A percentile compares a stretch with the other conserved stretches of the same genome.
Evolutionary conservation across 2,888 invertebrate species (phyloP).

Genomic region (Eupithecia inturbata): DNA sequence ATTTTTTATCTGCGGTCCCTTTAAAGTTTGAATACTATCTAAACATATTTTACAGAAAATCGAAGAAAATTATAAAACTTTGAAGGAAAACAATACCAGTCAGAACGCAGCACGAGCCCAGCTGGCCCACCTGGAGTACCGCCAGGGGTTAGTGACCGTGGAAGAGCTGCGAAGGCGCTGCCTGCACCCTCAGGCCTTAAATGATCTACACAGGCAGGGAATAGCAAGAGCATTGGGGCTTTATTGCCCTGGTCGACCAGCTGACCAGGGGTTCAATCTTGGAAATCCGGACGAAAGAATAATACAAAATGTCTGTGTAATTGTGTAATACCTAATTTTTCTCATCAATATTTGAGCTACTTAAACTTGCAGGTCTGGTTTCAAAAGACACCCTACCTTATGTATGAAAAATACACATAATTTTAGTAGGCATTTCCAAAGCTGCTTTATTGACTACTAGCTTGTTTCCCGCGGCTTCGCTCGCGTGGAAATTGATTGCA

Average conservation of each 20-base stretch:
- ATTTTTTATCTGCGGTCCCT: not conserved
- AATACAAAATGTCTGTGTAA: conserved; percentile 24
- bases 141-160: conserved; percentile 22
- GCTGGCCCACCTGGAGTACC: conserved; percentile 30
- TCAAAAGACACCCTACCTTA: not conserved
- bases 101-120: conserved; percentile 32
- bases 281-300: conserved; percentile 23
- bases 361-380: not conserved
- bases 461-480: no score
- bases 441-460: no score
- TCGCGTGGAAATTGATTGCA: no score
- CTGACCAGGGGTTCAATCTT: conserved; percentile 8
- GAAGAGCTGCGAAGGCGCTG: conserved; percentile 28
- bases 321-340: not conserved
- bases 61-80: not conserved
- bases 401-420: no score
- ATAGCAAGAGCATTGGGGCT: conserved; percentile 18
- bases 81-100: conserved; percentile 24
- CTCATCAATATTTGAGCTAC: not conserved
- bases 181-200: conserved; percentile 37
- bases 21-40: not conserved
- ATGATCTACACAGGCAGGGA: conserved; percentile 23
- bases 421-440: no score
- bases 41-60: conserved; percentile 19
- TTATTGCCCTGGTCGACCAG: conserved; percentile 22